These are phyloP conservation scores for Andrena bicolor DNA, from an alignment of 2,888 invertebrate species.

Conservation along the genomic window DNA sequence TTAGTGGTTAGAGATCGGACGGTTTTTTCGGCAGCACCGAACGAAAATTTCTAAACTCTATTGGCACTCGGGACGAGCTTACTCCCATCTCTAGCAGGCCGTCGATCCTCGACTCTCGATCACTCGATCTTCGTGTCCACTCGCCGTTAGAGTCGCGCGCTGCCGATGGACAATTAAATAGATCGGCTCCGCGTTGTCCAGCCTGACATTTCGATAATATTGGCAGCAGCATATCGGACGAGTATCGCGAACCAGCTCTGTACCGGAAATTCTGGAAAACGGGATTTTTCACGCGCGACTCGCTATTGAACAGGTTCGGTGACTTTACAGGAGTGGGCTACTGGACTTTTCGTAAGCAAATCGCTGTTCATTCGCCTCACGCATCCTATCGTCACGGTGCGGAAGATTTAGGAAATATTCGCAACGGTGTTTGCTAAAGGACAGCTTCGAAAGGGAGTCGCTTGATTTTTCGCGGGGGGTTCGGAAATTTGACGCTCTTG, in stretches of 20 bases:
- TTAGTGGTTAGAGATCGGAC: too few relatives aligned
- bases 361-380: not conserved
- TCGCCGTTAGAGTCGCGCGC: constrained; percentile 43
- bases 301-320: constrained; percentile 6
- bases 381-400: not conserved
- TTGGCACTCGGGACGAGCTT: not conserved
- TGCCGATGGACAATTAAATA: constrained; percentile 62
- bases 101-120: constrained; percentile 49
- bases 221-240: constrained; percentile 1
- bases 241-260: constrained; percentile 4
- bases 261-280: constrained; percentile 19
- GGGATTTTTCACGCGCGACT: constrained; percentile 17
- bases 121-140: constrained; percentile 59
- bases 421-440: constrained; percentile 6
- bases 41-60: not conserved
- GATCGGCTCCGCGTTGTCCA: constrained; percentile 48
- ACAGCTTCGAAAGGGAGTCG: not conserved
- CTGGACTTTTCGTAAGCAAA: not conserved
- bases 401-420: not conserved
- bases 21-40: not conserved
- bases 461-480: not conserved
- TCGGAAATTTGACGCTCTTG: constrained; percentile 9
- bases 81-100: constrained; percentile 40
- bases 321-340: not conserved
- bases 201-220: constrained; percentile 35